Conservation (phyloP, 2,888 invertebrate species). For the Oligia latruncula region DNA sequence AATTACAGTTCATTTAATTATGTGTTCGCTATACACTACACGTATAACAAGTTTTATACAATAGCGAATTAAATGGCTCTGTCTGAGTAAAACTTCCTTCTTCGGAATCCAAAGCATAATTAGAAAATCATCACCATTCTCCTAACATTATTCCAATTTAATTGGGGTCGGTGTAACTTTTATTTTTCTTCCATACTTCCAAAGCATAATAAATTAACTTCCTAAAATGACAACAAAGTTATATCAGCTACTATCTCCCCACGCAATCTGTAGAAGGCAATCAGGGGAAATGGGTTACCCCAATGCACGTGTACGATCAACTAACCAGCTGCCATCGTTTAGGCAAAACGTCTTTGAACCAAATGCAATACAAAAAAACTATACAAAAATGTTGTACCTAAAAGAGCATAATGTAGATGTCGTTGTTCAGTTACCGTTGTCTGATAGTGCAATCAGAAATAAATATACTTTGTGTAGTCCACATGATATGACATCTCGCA, state of each 20-base stretch:
- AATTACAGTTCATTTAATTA: background rate
- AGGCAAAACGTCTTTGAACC: background rate
- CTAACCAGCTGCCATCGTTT: constrained; percentile 22
- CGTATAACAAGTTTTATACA: too few relatives aligned
- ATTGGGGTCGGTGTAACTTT: background rate
- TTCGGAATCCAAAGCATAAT: background rate
- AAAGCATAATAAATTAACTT: background rate
- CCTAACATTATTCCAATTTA: background rate
- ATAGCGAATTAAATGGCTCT: background rate
- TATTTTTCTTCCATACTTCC: background rate
- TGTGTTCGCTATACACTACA: too few relatives aligned
- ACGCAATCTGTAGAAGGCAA: constrained; percentile 26
- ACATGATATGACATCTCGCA: constrained; percentile 82
- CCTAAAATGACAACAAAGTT: background rate
- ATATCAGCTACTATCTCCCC: constrained; percentile 43
- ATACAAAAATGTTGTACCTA: background rate
- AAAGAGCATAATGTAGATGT: constrained; percentile 64
- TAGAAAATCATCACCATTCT: background rate
- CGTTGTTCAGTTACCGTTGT: constrained; percentile 70
- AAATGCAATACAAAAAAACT: constrained; percentile 16
- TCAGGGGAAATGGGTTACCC: constrained; percentile 31
- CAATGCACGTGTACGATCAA: constrained; percentile 36
- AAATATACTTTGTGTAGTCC: constrained; percentile 79
- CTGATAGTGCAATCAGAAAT: constrained; percentile 82
- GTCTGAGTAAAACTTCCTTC: background rate